Base-by-base conservation (phyloP, 2,888 invertebrate genomes). In the Patella depressa region DNA sequence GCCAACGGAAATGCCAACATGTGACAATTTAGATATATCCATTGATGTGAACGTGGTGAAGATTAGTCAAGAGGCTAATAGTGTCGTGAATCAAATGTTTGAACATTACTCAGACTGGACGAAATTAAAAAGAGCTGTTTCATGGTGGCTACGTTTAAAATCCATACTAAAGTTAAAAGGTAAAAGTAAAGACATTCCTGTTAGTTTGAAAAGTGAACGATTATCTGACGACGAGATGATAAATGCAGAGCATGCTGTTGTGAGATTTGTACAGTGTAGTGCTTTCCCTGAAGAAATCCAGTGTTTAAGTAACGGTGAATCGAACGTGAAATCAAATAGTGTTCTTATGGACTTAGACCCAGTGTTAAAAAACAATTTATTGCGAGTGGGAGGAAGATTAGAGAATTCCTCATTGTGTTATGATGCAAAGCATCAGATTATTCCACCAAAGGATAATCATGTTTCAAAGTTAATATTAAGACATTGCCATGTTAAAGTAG, bases 361-460 rank as follows among this genome's bases (percentile, higher is more conserved):
- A 19, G 76, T 75, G 65, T 12, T 80, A 24, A 72, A 55, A 19
- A 57, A 73, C n/a, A 79, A 79, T 5, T 7, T 83, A 2, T 19
- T 83, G 34, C 57, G 82, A 54, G 77, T 83, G n/a, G 81, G 78
- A 15, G 82, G 82, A 15, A 69, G 82, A 29, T 53, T 85, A 5
- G 72, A 76, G 70, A 75, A 76, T 2, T 29, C 82, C 9, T n/a
- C 65, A n/a, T 24, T 81, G n/a, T 53, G 77, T 19, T 12, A 69
- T 14, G 12, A 71, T 34, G 53, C 53, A 12, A 85, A 80, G 24
- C 80, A 84, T 53, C 83, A 83, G 5, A 76, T 81, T 17, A 84
- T 86, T 55, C 55, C 85, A 15, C 84, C 84, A 29, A 84, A 77
- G 70, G 69, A 81, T 11, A 57, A 69, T 55, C 81, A 82, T 71